These are phyloP conservation scores for Pandion haliaetus DNA, from an alignment of 2,113 vertebrate genomes.

Conservation along the genomic window DNA sequence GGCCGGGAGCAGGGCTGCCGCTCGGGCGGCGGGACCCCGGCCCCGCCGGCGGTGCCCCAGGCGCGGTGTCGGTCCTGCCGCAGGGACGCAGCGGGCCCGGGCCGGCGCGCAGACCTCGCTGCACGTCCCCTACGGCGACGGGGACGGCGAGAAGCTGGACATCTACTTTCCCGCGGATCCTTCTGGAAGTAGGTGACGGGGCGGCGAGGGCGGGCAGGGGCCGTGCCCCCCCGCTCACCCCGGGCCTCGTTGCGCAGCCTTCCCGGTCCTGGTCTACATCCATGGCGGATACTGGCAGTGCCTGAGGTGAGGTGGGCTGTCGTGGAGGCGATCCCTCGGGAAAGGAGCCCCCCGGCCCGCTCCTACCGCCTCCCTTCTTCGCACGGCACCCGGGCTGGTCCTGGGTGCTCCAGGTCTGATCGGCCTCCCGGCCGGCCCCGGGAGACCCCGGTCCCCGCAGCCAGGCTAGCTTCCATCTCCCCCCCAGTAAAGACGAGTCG, in stretches of 20 bases:
- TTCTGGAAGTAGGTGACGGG: constrained; percentile 63
- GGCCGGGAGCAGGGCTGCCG: no score
- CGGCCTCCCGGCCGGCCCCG: not conserved
- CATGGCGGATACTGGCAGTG: constrained; percentile 95
- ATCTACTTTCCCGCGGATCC: constrained; percentile 80
- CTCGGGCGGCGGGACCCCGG: not conserved
- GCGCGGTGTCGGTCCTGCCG: no score
- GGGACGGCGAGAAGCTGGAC: constrained; percentile 83
- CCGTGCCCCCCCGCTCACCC: not conserved
- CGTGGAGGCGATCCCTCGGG: not conserved
- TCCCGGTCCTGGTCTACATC: constrained; percentile 83
- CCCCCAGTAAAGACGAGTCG: constrained; percentile 85
- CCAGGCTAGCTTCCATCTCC: not conserved
- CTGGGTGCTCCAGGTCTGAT: not conserved
- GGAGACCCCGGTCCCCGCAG: accelerated
- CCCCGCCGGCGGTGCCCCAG: not conserved
- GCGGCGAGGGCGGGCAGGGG: accelerated
- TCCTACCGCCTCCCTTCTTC: not conserved
- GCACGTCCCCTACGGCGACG: constrained; percentile 81
- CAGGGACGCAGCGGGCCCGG: constrained; percentile 81
- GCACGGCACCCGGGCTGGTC: accelerated
- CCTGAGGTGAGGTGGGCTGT: constrained; percentile 78
- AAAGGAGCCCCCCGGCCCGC: accelerated
- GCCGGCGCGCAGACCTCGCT: constrained; percentile 66
- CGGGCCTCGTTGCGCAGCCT: constrained; percentile 64